A percentile compares a stretch with the other conserved stretches of the same genome.
Conservation (phyloP, 2,113 vertebrate species). For the Rhodinocichla rosea region DNA sequence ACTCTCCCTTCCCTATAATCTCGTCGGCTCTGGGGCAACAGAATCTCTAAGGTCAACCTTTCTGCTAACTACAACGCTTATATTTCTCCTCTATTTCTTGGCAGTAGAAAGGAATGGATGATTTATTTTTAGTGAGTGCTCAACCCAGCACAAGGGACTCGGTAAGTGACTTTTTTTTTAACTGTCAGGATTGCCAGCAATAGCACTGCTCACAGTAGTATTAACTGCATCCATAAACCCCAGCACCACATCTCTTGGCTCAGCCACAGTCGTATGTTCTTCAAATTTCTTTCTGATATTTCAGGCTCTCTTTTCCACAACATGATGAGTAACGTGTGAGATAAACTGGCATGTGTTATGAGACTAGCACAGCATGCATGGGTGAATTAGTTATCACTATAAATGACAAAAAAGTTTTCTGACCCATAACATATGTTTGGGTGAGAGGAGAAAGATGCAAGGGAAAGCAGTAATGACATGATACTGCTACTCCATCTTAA, state of each 20-base stretch:
- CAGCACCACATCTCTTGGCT: slow-evolving; percentile 32
- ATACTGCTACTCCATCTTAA: background rate
- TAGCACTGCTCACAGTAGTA: background rate
- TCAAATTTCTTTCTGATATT: slow-evolving; percentile 10
- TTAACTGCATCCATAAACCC: slow-evolving; percentile 47
- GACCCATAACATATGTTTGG: slow-evolving; percentile 29
- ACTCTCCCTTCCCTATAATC: slow-evolving; percentile 7
- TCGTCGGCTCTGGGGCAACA: slow-evolving; percentile 10
- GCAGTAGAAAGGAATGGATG: background rate
- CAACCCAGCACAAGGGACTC: slow-evolving; percentile 11
- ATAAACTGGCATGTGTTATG: slow-evolving; percentile 37
- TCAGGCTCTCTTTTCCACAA: background rate
- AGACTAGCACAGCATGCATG: background rate
- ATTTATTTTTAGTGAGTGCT: slow-evolving; percentile 52
- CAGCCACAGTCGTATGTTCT: background rate
- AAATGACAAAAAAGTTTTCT: slow-evolving; percentile 33
- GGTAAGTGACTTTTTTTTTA: background rate
- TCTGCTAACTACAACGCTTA: background rate
- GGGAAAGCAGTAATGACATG: slow-evolving; percentile 11
- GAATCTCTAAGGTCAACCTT: slow-evolving; percentile 39
- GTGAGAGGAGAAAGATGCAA: slow-evolving; percentile 8
- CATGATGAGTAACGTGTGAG: slow-evolving; percentile 38
- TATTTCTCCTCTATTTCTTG: slow-evolving; percentile 18
- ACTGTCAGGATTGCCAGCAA: background rate
- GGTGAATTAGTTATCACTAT: background rate